Conservation (phyloP, 2,888 invertebrate genomes). For the Isoperla grammatica region DNA sequence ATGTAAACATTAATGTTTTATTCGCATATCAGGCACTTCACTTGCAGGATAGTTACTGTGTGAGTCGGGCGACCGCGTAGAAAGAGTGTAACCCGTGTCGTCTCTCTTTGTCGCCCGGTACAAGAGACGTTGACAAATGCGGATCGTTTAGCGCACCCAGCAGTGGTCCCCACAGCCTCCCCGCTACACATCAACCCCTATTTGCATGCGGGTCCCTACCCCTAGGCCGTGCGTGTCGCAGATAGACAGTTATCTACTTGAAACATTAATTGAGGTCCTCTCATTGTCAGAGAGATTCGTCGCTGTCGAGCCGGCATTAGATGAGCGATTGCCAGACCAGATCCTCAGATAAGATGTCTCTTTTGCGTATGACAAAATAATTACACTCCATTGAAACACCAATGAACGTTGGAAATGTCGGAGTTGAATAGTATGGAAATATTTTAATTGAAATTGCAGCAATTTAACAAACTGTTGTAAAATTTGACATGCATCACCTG, state of each 20-base stretch:
- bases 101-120: background rate
- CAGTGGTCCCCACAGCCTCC: constrained; percentile 7
- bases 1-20: too few species aligned
- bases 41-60: too few species aligned
- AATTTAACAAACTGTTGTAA: too few species aligned
- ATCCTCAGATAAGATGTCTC: constrained; percentile 18
- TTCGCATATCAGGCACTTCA: too few species aligned
- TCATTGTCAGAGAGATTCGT: constrained; percentile 1
- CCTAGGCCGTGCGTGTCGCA: background rate
- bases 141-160: constrained; percentile 17
- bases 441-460: too few species aligned
- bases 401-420: constrained; percentile 1
- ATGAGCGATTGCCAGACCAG: constrained; percentile 2
- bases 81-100: too few species aligned
- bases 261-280: constrained; percentile 21
- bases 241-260: constrained; percentile 16
- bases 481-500: background rate
- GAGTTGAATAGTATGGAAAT: background rate
- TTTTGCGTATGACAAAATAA: constrained; percentile 25
- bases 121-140: constrained; percentile 26
- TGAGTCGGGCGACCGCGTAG: too few species aligned
- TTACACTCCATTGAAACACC: constrained; percentile 20
- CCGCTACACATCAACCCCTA: background rate
- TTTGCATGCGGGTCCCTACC: constrained; percentile 6
- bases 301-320: background rate